Base-by-base conservation (phyloP, 2,113 vertebrate genomes). In the Porphyrio hochstetteri region DNA sequence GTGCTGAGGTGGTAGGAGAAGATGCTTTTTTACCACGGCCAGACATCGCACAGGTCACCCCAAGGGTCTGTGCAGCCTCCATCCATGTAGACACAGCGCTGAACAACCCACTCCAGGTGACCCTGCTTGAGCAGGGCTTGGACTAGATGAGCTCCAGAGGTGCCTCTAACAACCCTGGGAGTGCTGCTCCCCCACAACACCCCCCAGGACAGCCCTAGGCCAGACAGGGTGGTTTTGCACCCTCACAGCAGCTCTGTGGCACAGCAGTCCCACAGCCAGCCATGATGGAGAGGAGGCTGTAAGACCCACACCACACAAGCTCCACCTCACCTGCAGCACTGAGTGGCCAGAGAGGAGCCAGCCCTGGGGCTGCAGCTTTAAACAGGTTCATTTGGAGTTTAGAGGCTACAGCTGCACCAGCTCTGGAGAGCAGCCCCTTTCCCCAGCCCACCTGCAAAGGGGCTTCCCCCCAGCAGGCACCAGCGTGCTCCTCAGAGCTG, bases 401-500 rank as follows among this genome's bases (percentile, higher is more conserved):
- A n/a, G 16, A 28, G 23, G 46, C 28, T 29, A 29, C 57, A 76
- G 18, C 79, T 72, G 59, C 9, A 3, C 16, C 44, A 76, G 28
- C 7, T 11, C 11, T 10, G 15, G 36, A n/a, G 53, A 21, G 13
- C 13, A 8, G 14, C 4, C 5, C n/a, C 18, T n/a, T 40, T 71
- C 60, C 55, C 28, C 46, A 64, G 33, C 60, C 70, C 38, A 11
- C 4, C 85, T 40, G 53, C 24, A 25, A 35, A 57, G 40, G 10
- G 7, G 13, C 20, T 63, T 63, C 67, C 15, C 10, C 53, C 20
- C 1, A 0, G 4, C 24, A 20, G 52, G 46, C n/a, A 61, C 61
- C 9, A 16, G 21, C 0, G 0, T 38, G 33, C n/a, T 64, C 57
- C 33, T 57, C 0, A 0, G 18, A 9, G n/a, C 27, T 0, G 5